A percentile compares a stretch with the other conserved stretches of the same genome.
These are phyloP conservation scores for Bradypodion ventrale DNA, from an alignment of 2,797 vertebrate genomes.

Conservation along the genomic window DNA sequence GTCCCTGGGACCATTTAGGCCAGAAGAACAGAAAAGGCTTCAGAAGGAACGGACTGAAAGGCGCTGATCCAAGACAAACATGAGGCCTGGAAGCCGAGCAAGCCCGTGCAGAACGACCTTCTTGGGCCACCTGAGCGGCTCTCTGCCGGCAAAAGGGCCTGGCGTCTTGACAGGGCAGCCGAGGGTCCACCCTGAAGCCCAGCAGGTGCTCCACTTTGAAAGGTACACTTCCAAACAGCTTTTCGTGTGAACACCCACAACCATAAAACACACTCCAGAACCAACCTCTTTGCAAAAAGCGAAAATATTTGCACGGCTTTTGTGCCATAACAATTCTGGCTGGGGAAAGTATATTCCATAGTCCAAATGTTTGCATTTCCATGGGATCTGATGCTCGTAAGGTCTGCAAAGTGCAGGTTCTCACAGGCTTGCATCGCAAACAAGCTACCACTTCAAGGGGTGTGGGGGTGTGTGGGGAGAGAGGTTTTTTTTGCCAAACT, in stretches of 20 bases:
- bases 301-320: conserved; percentile 33
- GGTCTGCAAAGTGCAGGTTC: fast-evolving
- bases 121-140: conserved; percentile 55
- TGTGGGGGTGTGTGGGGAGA: no score
- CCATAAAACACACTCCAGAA: conserved; percentile 9
- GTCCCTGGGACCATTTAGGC: conserved; percentile 40
- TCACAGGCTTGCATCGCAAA: background rate
- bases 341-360: conserved; percentile 18
- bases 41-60: conserved; percentile 59
- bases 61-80: conserved; percentile 67
- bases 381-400: background rate
- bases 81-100: conserved; percentile 53
- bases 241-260: conserved; percentile 19
- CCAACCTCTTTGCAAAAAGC: conserved; percentile 18
- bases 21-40: conserved; percentile 65
- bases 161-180: no score
- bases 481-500: no score
- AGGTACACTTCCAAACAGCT: conserved; percentile 26
- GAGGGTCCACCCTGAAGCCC: conserved; percentile 20
- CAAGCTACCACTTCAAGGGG: background rate
- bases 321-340: conserved; percentile 21
- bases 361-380: conserved; percentile 32
- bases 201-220: conserved; percentile 36
- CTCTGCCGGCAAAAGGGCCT: conserved; percentile 37
- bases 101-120: conserved; percentile 59